Percentiles rank a stretch among this genome's conserved stretches.
Conservation (phyloP, 2,888 invertebrate species). For the Gortyna flavago region DNA sequence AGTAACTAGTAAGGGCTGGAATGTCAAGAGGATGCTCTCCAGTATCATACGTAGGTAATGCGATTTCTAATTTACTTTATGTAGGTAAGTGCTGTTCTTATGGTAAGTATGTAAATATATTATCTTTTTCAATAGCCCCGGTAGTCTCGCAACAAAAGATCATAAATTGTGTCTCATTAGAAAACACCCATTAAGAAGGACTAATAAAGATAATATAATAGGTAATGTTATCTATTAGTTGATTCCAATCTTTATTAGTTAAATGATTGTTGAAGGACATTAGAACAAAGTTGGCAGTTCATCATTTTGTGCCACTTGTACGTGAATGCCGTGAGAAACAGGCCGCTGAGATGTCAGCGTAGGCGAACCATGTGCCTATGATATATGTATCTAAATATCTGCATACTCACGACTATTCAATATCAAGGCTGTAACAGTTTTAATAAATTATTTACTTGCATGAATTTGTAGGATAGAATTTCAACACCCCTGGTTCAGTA, state of each 20-base stretch:
- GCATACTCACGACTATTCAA: slow-evolving; percentile 9
- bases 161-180: too few species aligned
- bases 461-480: too few species aligned
- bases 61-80: too few species aligned
- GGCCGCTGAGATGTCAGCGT: background rate
- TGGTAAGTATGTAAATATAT: too few species aligned
- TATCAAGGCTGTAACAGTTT: background rate
- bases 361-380: background rate
- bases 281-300: slow-evolving; percentile 8
- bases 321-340: slow-evolving; percentile 18
- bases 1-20: background rate
- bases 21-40: background rate
- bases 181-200: too few species aligned
- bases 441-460: too few species aligned
- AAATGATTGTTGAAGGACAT: background rate
- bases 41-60: background rate
- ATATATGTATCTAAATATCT: background rate
- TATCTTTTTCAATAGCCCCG: too few species aligned
- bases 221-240: background rate
- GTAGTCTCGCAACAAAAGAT: too few species aligned
- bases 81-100: too few species aligned
- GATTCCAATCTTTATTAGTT: background rate
- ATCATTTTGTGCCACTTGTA: slow-evolving; percentile 1
- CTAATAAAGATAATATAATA: too few species aligned
- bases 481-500: too few species aligned